Conservation (phyloP, 2,888 invertebrate species). For the Lydus trimaculatus region DNA sequence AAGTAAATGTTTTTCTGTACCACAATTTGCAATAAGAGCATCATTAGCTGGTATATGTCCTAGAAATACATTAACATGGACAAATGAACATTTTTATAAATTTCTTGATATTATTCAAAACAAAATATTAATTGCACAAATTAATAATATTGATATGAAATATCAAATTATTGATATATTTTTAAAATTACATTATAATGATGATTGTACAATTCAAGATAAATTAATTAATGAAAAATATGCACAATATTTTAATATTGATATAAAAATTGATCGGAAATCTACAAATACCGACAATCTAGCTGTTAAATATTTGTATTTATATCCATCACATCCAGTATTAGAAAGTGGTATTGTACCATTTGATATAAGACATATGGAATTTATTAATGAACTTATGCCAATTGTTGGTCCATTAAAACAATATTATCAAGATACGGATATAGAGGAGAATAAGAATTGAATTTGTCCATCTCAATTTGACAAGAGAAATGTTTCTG, state of each 20-base stretch:
- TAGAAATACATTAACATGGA: constrained; percentile 7
- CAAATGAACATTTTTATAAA: constrained; percentile 10
- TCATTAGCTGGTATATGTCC: constrained; percentile 18
- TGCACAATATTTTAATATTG: constrained; percentile 10
- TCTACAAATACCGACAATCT: neutral
- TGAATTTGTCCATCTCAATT: no score
- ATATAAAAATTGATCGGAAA: neutral
- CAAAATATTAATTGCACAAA: constrained; percentile 6
- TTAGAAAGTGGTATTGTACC: neutral
- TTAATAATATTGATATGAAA: constrained; percentile 5
- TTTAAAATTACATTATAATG: constrained; percentile 10
- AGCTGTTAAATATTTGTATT: constrained; percentile 16
- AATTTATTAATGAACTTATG: neutral
- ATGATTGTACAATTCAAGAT: constrained; percentile 13
- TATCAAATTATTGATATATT: constrained; percentile 13
- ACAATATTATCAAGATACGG: neutral
- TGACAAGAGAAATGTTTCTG: no score
- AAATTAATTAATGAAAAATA: constrained; percentile 11
- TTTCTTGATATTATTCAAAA: constrained; percentile 12
- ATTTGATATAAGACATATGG: neutral
- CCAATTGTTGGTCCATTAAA: neutral
- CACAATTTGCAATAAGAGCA: constrained; percentile 19
- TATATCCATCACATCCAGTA: constrained; percentile 13
- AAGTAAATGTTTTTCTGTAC: constrained; percentile 8
- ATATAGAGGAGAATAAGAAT: neutral